phyloP scores from a whole-genome alignment of 2,888 invertebrate genomes.

The Epirrita christyi region DNA sequence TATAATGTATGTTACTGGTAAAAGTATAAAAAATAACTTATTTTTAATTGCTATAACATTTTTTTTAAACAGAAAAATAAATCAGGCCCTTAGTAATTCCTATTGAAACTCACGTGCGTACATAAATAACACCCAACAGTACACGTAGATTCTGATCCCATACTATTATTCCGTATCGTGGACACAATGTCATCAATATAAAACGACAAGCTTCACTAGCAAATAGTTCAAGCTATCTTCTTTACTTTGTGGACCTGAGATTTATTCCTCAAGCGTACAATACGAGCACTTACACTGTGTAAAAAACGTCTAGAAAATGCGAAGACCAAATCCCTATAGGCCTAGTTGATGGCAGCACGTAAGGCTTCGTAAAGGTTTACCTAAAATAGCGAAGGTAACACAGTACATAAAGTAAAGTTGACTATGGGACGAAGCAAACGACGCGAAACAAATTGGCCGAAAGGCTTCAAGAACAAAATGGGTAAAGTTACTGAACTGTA shows the following conservation, averaged over 20 bases:
- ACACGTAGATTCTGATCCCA: too few relatives aligned
- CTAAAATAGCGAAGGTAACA: conserved; percentile 33
- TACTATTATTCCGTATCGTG: too few relatives aligned
- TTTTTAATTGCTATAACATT: too few relatives aligned
- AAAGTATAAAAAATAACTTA: too few relatives aligned
- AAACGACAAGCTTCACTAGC: conserved; percentile 10
- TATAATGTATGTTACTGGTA: too few relatives aligned
- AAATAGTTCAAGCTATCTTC: conserved; percentile 12
- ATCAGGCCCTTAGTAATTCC: too few relatives aligned
- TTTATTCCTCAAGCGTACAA: conserved; percentile 24
- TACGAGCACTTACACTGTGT: conserved; percentile 32
- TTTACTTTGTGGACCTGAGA: conserved; percentile 15
- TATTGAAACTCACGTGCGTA: too few relatives aligned
- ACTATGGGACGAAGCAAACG: conserved; percentile 39
- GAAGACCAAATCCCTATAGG: conserved; percentile 22
- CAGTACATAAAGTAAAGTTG: conserved; percentile 36
- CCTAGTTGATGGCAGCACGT: conserved; percentile 34
- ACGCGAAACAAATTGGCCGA: conserved; percentile 36
- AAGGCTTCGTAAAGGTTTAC: conserved; percentile 30
- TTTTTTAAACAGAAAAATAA: too few relatives aligned
- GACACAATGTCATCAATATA: background rate
- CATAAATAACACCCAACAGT: too few relatives aligned
- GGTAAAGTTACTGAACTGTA: conserved; percentile 17
- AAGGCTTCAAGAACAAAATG: conserved; percentile 30
- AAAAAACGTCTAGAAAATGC: conserved; percentile 29